Evolutionary conservation across 2,888 invertebrate genomes (phyloP).

Genomic region (Xylota segnis): DNA sequence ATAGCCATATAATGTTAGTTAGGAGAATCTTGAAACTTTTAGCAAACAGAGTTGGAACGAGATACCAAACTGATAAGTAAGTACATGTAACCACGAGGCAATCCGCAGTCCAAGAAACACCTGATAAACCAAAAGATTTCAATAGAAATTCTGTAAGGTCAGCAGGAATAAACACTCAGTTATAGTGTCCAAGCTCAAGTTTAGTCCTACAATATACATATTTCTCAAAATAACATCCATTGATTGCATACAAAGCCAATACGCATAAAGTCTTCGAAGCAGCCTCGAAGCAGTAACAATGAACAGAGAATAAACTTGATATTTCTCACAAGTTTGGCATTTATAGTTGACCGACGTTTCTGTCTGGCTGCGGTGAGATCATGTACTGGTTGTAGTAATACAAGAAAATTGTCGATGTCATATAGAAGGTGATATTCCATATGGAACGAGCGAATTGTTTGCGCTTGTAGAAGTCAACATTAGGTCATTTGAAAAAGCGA

Average conservation of each 20-base stretch:
- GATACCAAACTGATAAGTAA: conserved; percentile 83
- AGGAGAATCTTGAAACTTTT: conserved; percentile 83
- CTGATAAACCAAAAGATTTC: conserved; percentile 82
- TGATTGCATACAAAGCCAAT: conserved; percentile 81
- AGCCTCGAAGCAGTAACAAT: conserved; percentile 83
- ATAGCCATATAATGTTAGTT: conserved; percentile 83
- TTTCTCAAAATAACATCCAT: conserved; percentile 83
- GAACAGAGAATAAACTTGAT: conserved; percentile 83
- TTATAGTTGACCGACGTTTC: conserved; percentile 83
- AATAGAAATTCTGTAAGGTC: conserved; percentile 82
- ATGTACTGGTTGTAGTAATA: conserved; percentile 84
- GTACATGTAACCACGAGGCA: conserved; percentile 82
- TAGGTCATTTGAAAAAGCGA: conserved; percentile 82
- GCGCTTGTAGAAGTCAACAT: conserved; percentile 83
- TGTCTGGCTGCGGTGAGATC: conserved; percentile 82
- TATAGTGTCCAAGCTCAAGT: conserved; percentile 83
- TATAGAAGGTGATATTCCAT: conserved; percentile 84
- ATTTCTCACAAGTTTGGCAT: conserved; percentile 83
- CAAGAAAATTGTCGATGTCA: conserved; percentile 82
- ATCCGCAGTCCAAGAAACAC: conserved; percentile 83
- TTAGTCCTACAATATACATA: conserved; percentile 84
- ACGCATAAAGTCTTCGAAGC: conserved; percentile 82
- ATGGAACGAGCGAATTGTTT: conserved; percentile 83
- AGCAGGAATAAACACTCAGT: conserved; percentile 82
- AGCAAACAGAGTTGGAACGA: conserved; percentile 84